A percentile compares a stretch with the other conserved stretches of the same genome.
These are phyloP conservation scores for Neostethus bicornis DNA, from an alignment of 2,797 vertebrate species.

Conservation along the genomic window DNA sequence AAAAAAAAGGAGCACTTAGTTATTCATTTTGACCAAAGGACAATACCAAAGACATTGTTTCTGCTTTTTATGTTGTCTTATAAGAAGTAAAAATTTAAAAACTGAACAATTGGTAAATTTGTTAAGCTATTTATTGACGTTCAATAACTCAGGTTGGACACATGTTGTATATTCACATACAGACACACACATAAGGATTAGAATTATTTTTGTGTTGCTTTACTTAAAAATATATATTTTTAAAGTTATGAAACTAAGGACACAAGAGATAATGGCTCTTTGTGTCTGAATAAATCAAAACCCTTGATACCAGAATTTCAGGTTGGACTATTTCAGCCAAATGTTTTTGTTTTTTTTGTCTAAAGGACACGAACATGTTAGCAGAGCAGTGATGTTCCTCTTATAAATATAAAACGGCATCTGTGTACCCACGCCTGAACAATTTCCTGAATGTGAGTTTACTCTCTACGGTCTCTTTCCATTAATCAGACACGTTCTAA, in stretches of 20 bases:
- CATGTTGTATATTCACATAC: too few relatives aligned
- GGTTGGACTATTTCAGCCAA: not conserved
- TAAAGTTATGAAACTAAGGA: not conserved
- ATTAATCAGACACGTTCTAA: slow-evolving; percentile 25
- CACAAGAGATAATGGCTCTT: not conserved
- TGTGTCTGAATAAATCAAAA: not conserved
- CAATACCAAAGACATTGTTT: slow-evolving; percentile 18
- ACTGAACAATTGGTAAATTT: not conserved
- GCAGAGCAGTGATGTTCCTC: not conserved
- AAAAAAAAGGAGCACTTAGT: slow-evolving; percentile 29
- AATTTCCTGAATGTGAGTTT: slow-evolving; percentile 9
- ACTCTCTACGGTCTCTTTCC: slow-evolving; percentile 12
- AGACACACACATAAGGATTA: too few relatives aligned
- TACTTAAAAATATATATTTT: not conserved
- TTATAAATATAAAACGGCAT: slow-evolving; percentile 11
- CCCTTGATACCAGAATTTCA: not conserved
- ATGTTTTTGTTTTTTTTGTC: too few relatives aligned
- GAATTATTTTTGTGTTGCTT: too few relatives aligned
- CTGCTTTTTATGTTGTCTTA: slow-evolving; percentile 1
- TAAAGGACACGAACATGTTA: slow-evolving; percentile 13
- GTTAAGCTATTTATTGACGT: not conserved
- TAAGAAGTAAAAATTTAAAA: not conserved
- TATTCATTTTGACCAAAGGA: slow-evolving; percentile 23
- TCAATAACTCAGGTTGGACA: too few relatives aligned
- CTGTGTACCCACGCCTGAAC: slow-evolving; percentile 5